phyloP scores from a whole-genome alignment of 2,797 vertebrate species.

The Morus bassanus region DNA sequence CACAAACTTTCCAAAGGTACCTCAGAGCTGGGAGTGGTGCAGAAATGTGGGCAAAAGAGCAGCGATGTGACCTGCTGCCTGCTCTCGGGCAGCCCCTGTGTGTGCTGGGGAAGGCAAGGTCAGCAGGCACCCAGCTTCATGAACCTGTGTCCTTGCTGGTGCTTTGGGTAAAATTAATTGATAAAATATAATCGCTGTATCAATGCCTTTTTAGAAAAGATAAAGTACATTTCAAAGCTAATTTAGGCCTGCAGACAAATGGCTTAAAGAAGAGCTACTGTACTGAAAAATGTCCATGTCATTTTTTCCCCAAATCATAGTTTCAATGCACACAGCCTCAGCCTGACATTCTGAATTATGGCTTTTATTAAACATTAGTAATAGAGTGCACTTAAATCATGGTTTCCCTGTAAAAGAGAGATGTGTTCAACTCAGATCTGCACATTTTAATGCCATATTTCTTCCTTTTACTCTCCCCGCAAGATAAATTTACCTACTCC shows the following conservation, averaged over 20 bases:
- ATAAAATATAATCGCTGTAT: conserved; percentile 30
- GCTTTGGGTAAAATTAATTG: conserved; percentile 24
- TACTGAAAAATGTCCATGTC: conserved; percentile 32
- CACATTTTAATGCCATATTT: conserved; percentile 73
- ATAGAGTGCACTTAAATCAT: conserved; percentile 74
- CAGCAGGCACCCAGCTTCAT: neutral
- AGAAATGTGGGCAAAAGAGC: neutral
- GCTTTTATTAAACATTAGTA: conserved; percentile 75
- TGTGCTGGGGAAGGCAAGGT: neutral
- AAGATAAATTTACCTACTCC: conserved; percentile 68
- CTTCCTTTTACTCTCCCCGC: conserved; percentile 59
- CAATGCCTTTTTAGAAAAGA: conserved; percentile 59
- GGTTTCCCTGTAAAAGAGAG: conserved; percentile 71
- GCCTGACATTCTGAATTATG: conserved; percentile 74
- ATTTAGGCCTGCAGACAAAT: conserved; percentile 53
- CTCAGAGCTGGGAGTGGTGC: neutral
- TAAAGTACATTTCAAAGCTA: conserved; percentile 40
- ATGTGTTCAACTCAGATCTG: conserved; percentile 72
- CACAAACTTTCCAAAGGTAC: neutral
- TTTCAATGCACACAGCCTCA: conserved; percentile 68
- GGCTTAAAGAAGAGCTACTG: conserved; percentile 46
- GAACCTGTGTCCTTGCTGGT: neutral
- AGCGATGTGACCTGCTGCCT: neutral
- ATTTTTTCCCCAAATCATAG: conserved; percentile 38
- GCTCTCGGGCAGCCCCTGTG: neutral